Evolutionary conservation across 2,888 invertebrate species (phyloP), one percentile per base, ranked within the genome.

Genomic region (Lasioglossum malachurum): DNA sequence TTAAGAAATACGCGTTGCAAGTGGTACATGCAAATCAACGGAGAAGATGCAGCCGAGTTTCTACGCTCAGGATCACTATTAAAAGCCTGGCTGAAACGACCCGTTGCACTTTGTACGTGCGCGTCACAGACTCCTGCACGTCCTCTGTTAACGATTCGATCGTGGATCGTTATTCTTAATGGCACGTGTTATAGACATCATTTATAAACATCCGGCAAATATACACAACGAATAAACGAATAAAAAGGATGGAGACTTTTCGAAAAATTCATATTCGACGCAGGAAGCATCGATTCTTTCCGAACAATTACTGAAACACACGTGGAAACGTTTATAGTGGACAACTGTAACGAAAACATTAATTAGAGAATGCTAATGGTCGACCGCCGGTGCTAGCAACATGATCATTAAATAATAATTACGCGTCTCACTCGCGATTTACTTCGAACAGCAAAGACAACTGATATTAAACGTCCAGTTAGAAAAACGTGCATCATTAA

Each of bases 61-160:
- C 27, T 27, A 14, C 35, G 23, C 46, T 31, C 23, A 64, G 31
- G 46, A 73, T 73, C 49, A 2, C 57, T 76, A 84, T 79, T 81
- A 77, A 89, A 12, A 87, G 71, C 73, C 38, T 69, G 72, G 23
- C 72, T 80, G 73, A 60, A 83, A 85, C 89, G 88, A 89, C 90
- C 89, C 88, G 86, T 90, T 90, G 90, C 89, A 83, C 78, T 84
- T 82, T 75, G 78, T 67, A 69, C 69, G 80, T 71, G 67, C 78
- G 74, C 16, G 38, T 74, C 49, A 78, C 75, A 75, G 41, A 80
- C 80, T 77, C 77, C 75, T 67, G 78, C 78, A n/a, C 76, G 89
- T 80, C 64, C 76, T 67, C 77, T 76, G 76, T 78, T 75, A 78
- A 35, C 79, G 90, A 90, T 89, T 88, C 90, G 82, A 88, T 89